Evolutionary conservation across 2,888 invertebrate species (phyloP), one percentile per base, ranked within the genome.

Genomic region (Germaria angustata): DNA sequence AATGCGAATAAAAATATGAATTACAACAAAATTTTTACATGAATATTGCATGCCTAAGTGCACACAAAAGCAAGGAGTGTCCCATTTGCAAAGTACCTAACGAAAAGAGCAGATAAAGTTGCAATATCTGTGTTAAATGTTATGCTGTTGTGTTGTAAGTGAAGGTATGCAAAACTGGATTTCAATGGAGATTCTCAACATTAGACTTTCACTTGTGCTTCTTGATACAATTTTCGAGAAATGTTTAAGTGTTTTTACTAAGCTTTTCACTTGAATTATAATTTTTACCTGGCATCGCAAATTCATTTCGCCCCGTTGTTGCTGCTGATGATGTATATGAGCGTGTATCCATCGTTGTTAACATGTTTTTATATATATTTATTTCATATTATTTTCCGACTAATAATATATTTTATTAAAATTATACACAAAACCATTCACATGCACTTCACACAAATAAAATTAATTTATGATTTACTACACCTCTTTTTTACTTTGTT

Each of bases 331-430:
- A 79, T 66, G 82, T 82, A 85, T 90, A 91, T 78, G 91, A 91
- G 86, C 91, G 89, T 87, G 90, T 91, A 87, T 91, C 91, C 90
- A 91, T 90, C 85, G 90, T 88, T 87, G 89, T 89, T 72, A 90
- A 88, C 91, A 91, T 91, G 86, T 85, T 88, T 36, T 61, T 17
- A 63, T 69, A 5, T 28, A 28, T 55, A 32, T 46, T 72, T 81
- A 59, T 65, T 83, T 78, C 81, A 84, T 83, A 76, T 66, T 76
- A 77, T 68, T 81, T 34, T 65, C 78, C 80, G 8, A n/a, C n/a
- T n/a, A n/a, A n/a, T n/a, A n/a, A 51, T 63, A 51, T 57, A 51
- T 57, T 68, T 77, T 17, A 51, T 53, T 41, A 51, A 59, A 17
- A 39, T 28, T 66, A 61, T 20, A 51, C 44, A 49, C 32, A 49